Base-by-base conservation (phyloP, 2,888 invertebrate species). In the Neoscelio sp. region DNA sequence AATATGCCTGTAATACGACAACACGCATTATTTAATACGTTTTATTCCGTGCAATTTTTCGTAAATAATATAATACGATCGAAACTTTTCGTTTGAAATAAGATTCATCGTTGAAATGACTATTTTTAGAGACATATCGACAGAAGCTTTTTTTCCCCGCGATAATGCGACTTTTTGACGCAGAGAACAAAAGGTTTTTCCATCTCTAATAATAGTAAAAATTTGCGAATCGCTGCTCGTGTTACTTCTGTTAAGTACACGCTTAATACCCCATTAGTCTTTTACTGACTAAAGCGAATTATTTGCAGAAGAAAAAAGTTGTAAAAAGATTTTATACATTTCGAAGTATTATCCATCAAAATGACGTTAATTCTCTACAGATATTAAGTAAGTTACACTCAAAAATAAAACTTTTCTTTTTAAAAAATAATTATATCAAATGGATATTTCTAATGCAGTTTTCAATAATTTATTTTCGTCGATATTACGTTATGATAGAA, bases 191-290 rank as follows among this genome's bases (percentile, higher is more conserved):
- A 65, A 52, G 52, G 15, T 64, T 52, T 46, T 67, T 23, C 13
- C 44, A 17, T 44, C 35, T 44, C 33, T 54, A 6, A 4, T 15
- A 20, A 67, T 54, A 18, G 20, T 30, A 23, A 52, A 65, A 52
- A 48, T 65, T 52, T 40, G 42, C 13, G 35, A 64, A 26, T 44
- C 38, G 7, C 7, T 8, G 40, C 28, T 28, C 50, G 23, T 46
- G 54, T 54, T 56, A 68, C 68, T 56, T 56, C 35, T 48, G 40
- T 50, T 40, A 60, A 70, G 70, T 50, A 58, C 50, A 38, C 13
- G 68, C 56, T 68, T 68, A 67, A 67, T 67, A 54, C 26, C 33
- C 46, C 46, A 67, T 67, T 67, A 67, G 46, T 56, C 46, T 67
- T 67, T 67, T 67, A 3, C 15, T 10, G 46, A 67, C 46, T 2